phyloP scores from a whole-genome alignment of 1,140 invertebrate species.

The Lepidotrigona ventralis region DNA sequence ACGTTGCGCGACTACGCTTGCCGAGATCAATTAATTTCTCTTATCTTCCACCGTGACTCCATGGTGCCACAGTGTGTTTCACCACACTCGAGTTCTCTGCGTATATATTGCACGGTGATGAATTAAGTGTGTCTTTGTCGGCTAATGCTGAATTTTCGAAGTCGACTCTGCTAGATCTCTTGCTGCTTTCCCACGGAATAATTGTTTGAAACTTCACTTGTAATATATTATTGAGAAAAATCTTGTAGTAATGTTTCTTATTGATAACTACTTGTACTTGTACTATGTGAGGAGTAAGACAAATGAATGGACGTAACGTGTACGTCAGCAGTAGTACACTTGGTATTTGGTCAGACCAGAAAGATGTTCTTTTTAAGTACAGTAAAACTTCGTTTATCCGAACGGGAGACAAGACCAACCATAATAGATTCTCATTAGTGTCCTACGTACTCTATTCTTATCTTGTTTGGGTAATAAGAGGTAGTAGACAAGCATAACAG shows the following conservation, averaged over 20 bases:
- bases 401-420: no score
- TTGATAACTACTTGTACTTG: no score
- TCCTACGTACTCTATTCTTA: no score
- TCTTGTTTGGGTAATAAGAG: no score
- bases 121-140: background rate
- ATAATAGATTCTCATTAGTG: no score
- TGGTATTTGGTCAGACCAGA: background rate
- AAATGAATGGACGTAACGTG: no score
- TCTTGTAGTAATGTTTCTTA: background rate
- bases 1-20: background rate
- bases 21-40: conserved; percentile 31
- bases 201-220: background rate
- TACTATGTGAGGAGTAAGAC: no score
- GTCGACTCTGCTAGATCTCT: background rate
- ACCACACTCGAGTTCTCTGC: background rate
- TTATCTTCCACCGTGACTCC: background rate
- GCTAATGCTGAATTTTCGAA: background rate
- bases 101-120: background rate
- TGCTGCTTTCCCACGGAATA: background rate
- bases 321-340: no score
- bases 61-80: no score
- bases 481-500: no score
- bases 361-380: background rate
- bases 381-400: no score
- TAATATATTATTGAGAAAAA: background rate